These are phyloP conservation scores for Cairina moschata DNA, from an alignment of 2,113 vertebrate genomes.

Conservation along the genomic window DNA sequence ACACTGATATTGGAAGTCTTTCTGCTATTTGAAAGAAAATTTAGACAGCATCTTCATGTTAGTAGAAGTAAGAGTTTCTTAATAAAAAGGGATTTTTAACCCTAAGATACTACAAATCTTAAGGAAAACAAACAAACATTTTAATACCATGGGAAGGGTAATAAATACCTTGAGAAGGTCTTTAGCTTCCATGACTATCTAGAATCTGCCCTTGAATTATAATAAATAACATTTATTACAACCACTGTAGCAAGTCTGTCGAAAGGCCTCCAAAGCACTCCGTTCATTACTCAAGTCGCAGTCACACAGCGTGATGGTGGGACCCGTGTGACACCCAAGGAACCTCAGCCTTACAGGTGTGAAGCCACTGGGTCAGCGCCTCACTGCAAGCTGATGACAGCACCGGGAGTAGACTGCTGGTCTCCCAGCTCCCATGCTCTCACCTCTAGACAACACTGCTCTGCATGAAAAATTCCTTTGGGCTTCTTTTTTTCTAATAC, in stretches of 20 bases:
- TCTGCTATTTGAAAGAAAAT: neutral
- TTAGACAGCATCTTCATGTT: neutral
- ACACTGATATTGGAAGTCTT: neutral
- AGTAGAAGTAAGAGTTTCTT: neutral
- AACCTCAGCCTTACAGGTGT: neutral
- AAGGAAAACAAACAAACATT: neutral
- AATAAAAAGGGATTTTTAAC: neutral
- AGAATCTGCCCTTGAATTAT: neutral
- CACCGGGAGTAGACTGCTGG: neutral
- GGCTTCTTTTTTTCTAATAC: neutral
- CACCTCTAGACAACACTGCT: neutral
- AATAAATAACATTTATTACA: neutral
- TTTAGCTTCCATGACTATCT: neutral
- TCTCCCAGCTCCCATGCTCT: neutral
- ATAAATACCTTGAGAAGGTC: neutral
- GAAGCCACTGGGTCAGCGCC: neutral
- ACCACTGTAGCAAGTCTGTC: neutral
- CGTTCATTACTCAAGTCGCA: accelerated
- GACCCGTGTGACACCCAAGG: neutral
- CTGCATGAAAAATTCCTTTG: neutral
- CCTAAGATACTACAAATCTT: neutral
- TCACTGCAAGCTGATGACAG: neutral
- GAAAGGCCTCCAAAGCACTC: neutral
- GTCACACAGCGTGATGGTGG: accelerated
- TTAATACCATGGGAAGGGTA: neutral